Percentiles rank a stretch among this genome's conserved stretches.
These are phyloP conservation scores for Cynodonichthys magdalenae DNA, from an alignment of 2,797 vertebrate genomes.

Conservation along the genomic window DNA sequence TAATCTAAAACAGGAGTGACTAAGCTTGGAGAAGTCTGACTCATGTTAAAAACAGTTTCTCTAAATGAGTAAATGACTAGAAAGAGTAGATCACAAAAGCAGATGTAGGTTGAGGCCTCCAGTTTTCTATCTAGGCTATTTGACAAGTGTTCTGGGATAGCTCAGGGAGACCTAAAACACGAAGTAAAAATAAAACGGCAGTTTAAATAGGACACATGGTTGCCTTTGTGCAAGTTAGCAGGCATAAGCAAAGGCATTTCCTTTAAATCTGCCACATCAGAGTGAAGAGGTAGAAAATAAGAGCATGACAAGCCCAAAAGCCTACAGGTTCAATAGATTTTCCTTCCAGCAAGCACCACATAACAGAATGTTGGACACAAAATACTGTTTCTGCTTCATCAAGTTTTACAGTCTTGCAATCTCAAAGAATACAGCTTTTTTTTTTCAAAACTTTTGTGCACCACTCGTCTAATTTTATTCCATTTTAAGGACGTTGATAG, in stretches of 20 bases:
- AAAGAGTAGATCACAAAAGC: constrained; percentile 36
- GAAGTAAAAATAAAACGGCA: constrained; percentile 45
- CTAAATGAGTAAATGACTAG: constrained; percentile 5
- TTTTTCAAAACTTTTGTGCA: not conserved
- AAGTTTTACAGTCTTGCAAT: too few relatives aligned
- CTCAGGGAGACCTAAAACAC: constrained; percentile 51
- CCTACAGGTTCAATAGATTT: not conserved
- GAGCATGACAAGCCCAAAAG: too few relatives aligned
- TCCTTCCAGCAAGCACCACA: not conserved
- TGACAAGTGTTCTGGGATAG: constrained; percentile 51
- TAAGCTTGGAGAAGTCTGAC: too few relatives aligned
- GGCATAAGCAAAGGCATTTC: constrained; percentile 20
- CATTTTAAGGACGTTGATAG: too few relatives aligned
- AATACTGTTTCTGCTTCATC: too few relatives aligned
- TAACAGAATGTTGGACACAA: not conserved
- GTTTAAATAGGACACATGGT: constrained; percentile 51
- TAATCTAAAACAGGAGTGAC: too few relatives aligned
- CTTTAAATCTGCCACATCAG: constrained; percentile 1
- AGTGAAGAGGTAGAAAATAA: too few relatives aligned
- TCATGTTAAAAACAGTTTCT: too few relatives aligned
- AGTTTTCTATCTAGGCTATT: constrained; percentile 50
- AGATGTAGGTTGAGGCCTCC: constrained; percentile 45
- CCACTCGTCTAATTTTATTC: not conserved
- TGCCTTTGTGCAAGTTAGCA: constrained; percentile 15
- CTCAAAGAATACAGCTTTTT: too few relatives aligned